These are phyloP conservation scores for Pantherophis vulpinus DNA, from an alignment of 2,797 vertebrate species.

Conservation along the genomic window DNA sequence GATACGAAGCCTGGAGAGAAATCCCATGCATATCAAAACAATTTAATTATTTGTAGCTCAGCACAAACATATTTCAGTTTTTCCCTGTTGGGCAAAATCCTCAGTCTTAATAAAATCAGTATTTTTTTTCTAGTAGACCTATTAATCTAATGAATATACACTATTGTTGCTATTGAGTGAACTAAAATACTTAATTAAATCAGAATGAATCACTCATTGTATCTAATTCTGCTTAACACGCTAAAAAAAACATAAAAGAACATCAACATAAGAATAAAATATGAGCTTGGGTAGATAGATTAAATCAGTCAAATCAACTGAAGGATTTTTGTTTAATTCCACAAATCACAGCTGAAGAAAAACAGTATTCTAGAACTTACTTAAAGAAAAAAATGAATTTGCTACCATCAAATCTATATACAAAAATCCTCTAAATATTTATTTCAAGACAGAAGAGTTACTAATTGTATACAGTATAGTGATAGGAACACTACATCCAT, in stretches of 20 bases:
- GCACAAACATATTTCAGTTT: neutral
- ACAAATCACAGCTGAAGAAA: neutral
- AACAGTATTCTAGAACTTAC: neutral
- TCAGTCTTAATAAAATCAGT: neutral
- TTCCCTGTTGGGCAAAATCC: neutral
- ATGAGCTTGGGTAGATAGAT: conserved; percentile 47
- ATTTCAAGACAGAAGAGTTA: neutral
- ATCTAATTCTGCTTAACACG: conserved; percentile 57
- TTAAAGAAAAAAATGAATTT: neutral
- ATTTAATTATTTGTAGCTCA: neutral
- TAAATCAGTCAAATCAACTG: conserved; percentile 4
- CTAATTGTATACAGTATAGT: neutral
- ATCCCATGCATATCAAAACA: neutral
- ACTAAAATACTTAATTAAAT: conserved; percentile 54
- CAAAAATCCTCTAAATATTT: neutral
- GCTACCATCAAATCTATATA: neutral
- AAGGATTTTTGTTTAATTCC: neutral
- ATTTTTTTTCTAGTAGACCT: neutral
- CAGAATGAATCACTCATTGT: conserved; percentile 59
- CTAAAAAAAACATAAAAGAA: conserved; percentile 51
- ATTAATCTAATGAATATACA: neutral
- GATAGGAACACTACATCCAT: neutral
- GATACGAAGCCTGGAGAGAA: neutral
- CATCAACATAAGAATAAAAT: conserved; percentile 22
- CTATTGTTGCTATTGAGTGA: conserved; percentile 23